phyloP scores from a whole-genome alignment of 1,140 invertebrate genomes.

The Apis laboriosa region DNA sequence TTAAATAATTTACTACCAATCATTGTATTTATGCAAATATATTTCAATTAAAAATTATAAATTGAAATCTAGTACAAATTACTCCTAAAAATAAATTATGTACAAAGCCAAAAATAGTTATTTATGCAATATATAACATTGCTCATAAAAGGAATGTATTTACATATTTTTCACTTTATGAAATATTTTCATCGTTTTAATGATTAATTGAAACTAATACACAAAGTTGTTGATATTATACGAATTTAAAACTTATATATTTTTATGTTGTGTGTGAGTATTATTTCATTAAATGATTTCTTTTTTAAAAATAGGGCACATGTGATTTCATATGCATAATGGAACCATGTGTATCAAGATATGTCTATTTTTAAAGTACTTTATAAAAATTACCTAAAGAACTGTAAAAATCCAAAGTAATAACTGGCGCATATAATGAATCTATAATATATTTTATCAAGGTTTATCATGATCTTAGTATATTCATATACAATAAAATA shows the following conservation, averaged over 20 bases:
- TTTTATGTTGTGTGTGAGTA: not conserved
- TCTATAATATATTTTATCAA: slow-evolving; percentile 1
- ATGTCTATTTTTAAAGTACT: slow-evolving; percentile 26
- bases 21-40: not conserved
- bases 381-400: slow-evolving; percentile 7
- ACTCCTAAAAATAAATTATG: slow-evolving; percentile 37
- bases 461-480: not conserved
- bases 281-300: not conserved
- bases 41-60: not conserved
- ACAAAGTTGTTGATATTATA: not conserved
- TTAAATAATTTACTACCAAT: not conserved
- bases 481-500: not conserved
- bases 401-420: slow-evolving; percentile 42
- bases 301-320: slow-evolving; percentile 1
- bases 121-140: slow-evolving; percentile 23
- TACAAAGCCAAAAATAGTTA: slow-evolving; percentile 25
- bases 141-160: slow-evolving; percentile 48
- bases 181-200: slow-evolving; percentile 11
- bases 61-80: slow-evolving; percentile 29
- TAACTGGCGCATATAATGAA: slow-evolving; percentile 29
- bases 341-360: slow-evolving; percentile 24
- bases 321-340: slow-evolving; percentile 8
- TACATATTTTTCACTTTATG: slow-evolving; percentile 20
- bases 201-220: not conserved
- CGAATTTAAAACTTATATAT: slow-evolving; percentile 1